Conservation (phyloP, 2,888 invertebrate genomes). For the Chrysina gloriosa region DNA sequence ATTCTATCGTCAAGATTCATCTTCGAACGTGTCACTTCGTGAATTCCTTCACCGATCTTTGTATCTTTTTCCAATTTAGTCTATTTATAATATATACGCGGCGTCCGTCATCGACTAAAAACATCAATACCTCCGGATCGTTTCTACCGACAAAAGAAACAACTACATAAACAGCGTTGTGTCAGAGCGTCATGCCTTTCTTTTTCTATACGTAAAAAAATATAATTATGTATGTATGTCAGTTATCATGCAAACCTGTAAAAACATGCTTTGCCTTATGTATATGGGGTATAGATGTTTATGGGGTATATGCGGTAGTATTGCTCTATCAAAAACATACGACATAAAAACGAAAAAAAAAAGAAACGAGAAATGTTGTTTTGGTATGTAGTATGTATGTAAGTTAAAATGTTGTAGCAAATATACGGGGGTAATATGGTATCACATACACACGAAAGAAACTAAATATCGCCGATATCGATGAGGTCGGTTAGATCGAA, state of each 20-base stretch:
- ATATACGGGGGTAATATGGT: constrained; percentile 2
- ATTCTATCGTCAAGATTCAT: too few relatives aligned
- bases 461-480: constrained; percentile 25
- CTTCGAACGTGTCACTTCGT: too few relatives aligned
- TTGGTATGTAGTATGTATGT: constrained; percentile 11
- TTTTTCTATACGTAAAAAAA: constrained; percentile 20
- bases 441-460: too few relatives aligned
- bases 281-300: constrained; percentile 18
- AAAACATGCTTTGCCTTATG: constrained; percentile 30
- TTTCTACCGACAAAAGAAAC: constrained; percentile 19
- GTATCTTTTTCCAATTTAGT: too few relatives aligned
- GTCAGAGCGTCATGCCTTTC: constrained; percentile 34
- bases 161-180: constrained; percentile 28
- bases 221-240: constrained; percentile 26
- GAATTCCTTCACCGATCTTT: neutral
- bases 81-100: too few relatives aligned
- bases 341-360: neutral
- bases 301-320: neutral
- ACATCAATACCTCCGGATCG: constrained; percentile 15
- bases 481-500: too few relatives aligned
- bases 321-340: constrained; percentile 8
- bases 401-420: neutral
- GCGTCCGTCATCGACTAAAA: constrained; percentile 2
- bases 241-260: constrained; percentile 34
- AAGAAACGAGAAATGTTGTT: too few relatives aligned